Percentiles rank a stretch among this genome's conserved stretches.
phyloP scores from a whole-genome alignment of 1,140 invertebrate species.

The Anadara kagoshimensis region DNA sequence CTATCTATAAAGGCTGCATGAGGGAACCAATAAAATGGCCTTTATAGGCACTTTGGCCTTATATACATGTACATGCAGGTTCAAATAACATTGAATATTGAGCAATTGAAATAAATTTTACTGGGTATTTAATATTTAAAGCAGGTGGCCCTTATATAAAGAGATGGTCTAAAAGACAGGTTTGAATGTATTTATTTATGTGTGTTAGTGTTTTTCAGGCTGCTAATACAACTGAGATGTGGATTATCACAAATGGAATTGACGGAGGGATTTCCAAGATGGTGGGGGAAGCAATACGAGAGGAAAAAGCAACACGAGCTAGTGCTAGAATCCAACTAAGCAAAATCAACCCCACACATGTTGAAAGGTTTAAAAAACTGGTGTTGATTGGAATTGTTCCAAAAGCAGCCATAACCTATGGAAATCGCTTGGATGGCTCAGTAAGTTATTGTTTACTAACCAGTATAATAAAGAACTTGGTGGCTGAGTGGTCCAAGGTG shows the following conservation, averaged over 20 bases:
- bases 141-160: too few relatives aligned
- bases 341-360: slow-evolving; percentile 10
- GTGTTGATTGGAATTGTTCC: slow-evolving; percentile 58
- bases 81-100: too few relatives aligned
- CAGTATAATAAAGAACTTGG: background rate
- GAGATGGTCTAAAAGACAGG: too few relatives aligned
- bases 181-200: too few relatives aligned
- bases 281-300: slow-evolving; percentile 71
- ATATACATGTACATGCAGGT: too few relatives aligned
- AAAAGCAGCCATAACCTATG: slow-evolving; percentile 48
- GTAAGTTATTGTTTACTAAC: slow-evolving; percentile 32
- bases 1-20: too few relatives aligned
- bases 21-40: too few relatives aligned
- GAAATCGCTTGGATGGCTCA: slow-evolving; percentile 50
- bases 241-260: slow-evolving; percentile 74
- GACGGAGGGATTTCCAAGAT: slow-evolving; percentile 69
- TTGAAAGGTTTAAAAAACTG: slow-evolving; percentile 43
- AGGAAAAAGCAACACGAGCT: slow-evolving; percentile 56
- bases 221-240: slow-evolving; percentile 74
- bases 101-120: too few relatives aligned
- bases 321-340: slow-evolving; percentile 36
- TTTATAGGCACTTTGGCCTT: too few relatives aligned
- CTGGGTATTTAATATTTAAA: too few relatives aligned
- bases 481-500: too few relatives aligned
- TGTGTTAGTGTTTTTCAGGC: slow-evolving; percentile 41